Conservation (phyloP, 2,113 vertebrate genomes). For the Vireo altiloquus region DNA sequence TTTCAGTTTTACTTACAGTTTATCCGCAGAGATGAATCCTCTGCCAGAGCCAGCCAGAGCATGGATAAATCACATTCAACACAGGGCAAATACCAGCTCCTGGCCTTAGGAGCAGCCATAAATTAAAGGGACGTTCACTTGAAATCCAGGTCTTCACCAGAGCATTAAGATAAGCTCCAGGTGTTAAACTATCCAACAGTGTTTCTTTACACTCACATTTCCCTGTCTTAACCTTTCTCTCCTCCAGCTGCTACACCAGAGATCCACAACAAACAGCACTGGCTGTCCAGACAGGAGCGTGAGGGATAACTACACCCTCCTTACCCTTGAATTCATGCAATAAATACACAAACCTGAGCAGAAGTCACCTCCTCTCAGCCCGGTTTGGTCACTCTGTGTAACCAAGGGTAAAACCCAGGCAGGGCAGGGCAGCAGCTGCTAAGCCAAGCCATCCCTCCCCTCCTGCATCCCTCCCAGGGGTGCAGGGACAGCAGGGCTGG, state of each 20-base stretch:
- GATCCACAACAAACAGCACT: background rate
- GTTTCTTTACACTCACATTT: background rate
- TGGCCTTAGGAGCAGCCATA: background rate
- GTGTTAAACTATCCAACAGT: background rate
- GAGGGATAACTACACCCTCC: background rate
- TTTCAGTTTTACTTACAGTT: slow-evolving; percentile 11
- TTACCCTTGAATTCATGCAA: background rate
- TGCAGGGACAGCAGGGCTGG: background rate
- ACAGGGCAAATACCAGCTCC: background rate
- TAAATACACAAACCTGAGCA: background rate
- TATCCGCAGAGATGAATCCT: background rate
- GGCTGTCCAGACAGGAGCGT: rapidly evolving
- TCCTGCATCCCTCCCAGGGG: background rate
- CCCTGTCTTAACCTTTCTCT: background rate
- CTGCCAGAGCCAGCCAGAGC: background rate
- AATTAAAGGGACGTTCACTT: slow-evolving; percentile 11
- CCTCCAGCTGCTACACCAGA: background rate
- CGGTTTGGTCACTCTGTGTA: background rate
- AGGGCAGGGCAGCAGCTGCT: background rate
- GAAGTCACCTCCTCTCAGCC: background rate
- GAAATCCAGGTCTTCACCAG: background rate
- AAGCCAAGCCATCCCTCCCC: background rate
- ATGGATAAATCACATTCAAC: background rate
- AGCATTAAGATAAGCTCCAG: background rate
- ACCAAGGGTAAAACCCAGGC: background rate